Base-by-base conservation (phyloP, 2,113 vertebrate genomes). In the Lepus timidus region DNA sequence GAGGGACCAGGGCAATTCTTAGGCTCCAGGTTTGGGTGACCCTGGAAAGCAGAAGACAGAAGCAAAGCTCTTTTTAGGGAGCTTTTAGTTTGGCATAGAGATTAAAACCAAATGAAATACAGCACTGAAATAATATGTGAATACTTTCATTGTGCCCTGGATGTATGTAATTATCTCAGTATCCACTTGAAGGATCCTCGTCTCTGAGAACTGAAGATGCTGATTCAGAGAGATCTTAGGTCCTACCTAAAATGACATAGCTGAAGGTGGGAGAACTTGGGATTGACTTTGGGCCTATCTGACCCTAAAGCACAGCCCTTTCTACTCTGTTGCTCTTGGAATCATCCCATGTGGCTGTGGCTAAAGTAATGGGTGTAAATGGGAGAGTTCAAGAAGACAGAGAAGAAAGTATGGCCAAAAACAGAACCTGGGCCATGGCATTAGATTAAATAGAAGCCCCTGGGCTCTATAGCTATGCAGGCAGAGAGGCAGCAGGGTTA, bases 21-120 rank as follows among this genome's bases (percentile, higher is more conserved):
- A 39, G 23, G 3, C 31, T 90, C 49, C 17, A 83, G 29, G 9
- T 64, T 58, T 85, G 33, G 27, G 6, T 78, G 55, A 73, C 33
- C 68, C 7, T 82, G 33, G 81, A 68, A 90, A 90, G 88, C 9
- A 55, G 9, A 85, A 36, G 52, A 67, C 29, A 82, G 49, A 36
- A 87, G 2, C 44, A 90, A 73, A 44, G 14, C 1, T 73, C 68
- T 92, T 88, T 49, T 58, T 29, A 87, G 78, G 19, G 36, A 29
- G 0, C 5, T 76, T 91, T 88, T 67, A 91, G 27, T 31, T 79
- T 68, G 71, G n/a, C n/a, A n/a, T n/a, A n/a, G 25, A 84, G 23
- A 75, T 65, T 27, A 22, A 91, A 88, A 85, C 13, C 93, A 58
- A 74, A 44, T 76, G 51, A 95, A 90, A 79, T 55, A 31, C 0